These are phyloP conservation scores for Rhinichthys klamathensis DNA, from an alignment of 2,113 vertebrate species.

Conservation along the genomic window DNA sequence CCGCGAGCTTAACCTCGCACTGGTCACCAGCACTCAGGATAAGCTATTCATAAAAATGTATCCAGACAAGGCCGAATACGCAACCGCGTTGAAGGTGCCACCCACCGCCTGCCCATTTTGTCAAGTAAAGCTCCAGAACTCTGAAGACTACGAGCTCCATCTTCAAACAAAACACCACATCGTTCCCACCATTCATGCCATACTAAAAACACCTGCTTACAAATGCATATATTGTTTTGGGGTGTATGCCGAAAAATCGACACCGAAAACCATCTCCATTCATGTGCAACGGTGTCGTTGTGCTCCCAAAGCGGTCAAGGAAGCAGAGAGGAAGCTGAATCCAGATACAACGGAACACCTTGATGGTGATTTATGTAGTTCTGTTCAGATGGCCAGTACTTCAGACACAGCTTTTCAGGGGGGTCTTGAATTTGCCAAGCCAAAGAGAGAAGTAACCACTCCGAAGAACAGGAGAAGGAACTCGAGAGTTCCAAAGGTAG, in stretches of 20 bases:
- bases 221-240: conserved; percentile 90
- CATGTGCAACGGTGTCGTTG: conserved; percentile 85
- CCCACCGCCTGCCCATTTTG: conserved; percentile 83
- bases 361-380: conserved; percentile 27
- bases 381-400: conserved; percentile 1
- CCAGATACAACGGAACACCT: conserved; percentile 58
- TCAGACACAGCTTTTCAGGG: not conserved
- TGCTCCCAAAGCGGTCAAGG: conserved; percentile 80
- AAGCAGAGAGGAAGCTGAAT: conserved; percentile 60
- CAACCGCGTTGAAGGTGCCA: conserved; percentile 45
- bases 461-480: conserved; percentile 19
- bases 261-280: conserved; percentile 83
- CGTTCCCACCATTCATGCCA: conserved; percentile 84
- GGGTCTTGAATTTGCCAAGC: conserved; percentile 23
- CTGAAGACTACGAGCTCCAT: conserved; percentile 79
- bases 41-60: conserved; percentile 83
- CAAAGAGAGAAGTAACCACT: not conserved
- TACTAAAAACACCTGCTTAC: conserved; percentile 86
- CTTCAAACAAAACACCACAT: conserved; percentile 84
- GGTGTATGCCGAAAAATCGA: conserved; percentile 86
- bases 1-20: conserved; percentile 80
- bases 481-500: not conserved
- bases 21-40: conserved; percentile 77
- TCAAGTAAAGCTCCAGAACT: conserved; percentile 70
- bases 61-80: conserved; percentile 65